Base-by-base conservation (phyloP, 2,888 invertebrate species). In the Sympetrum striolatum region DNA sequence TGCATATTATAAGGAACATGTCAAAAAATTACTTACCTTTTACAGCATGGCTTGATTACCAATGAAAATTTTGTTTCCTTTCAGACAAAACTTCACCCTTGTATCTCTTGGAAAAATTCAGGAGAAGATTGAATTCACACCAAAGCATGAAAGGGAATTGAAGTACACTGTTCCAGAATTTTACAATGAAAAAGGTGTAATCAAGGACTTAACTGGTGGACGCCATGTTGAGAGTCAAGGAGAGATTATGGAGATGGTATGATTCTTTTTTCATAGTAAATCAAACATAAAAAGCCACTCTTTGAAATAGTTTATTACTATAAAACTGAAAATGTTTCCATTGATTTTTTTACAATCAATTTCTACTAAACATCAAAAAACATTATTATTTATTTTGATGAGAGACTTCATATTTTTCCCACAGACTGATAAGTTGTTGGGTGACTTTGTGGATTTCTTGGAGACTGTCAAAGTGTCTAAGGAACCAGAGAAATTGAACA, bases 81-180 rank as follows among this genome's bases (percentile, higher is more conserved):
- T 25, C 22, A 86, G 86, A 60, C 86, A 86, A 86, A 86, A 86
- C 86, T 86, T 86, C 86, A 86, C 86, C 18, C 48, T 86, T 37
- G 58, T 60, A 18, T 86, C 86, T 37, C 4, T 22, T 22, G 60
- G 60, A 39, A 35, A 58, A 35, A 86, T 86, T 37, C 22, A 35
- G 37, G 37, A 86, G 37, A n/a, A 37, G 4, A 35, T 86, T 0
- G 8, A 35, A 0, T 86, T 86, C 86, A 64, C 86, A 14, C 39
- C 86, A 2, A 37, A 31, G 39, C 60, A 86, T 39, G 86, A 86
- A 37, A 37, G 35, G 12, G 60, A 86, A 22, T 15, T 86, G 35
- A 86, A 58, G 12, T 86, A 86, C 60, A 14, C 37, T 14, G n/a
- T 86, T 37, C 86, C 86, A 37, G 35, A 64, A 15, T 86, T 14